Base-by-base conservation (phyloP, 2,113 vertebrate genomes). In the Reinhardtius hippoglossoides region DNA sequence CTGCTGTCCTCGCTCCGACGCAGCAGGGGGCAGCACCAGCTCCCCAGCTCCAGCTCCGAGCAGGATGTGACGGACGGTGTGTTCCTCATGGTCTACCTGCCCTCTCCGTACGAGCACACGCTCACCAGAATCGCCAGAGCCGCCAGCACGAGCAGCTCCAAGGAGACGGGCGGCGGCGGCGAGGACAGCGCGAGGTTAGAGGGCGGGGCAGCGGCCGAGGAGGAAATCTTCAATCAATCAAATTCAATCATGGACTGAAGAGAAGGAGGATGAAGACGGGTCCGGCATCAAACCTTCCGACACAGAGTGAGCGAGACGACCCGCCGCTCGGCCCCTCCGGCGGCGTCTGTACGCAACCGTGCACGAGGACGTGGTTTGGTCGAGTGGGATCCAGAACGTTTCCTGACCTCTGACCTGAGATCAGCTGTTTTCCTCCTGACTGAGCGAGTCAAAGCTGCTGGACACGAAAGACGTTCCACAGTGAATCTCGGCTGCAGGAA, bases 81-180 rank as follows among this genome's bases (percentile, higher is more conserved):
- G 0, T 93, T 94, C 71, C 92, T 95, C 67, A 91, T 94, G 0
- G 69, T 91, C 8, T 94, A 94, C 4, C 93, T 95, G 67, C 96
- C 95, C 6, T 94, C 96, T 0, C 96, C 96, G 0, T 97, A 98
- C 0, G 95, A 97, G 67, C 95, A 96, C 71, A 96, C 97, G 59
- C 96, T 95, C 56, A 94, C 93, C 86, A 92, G 93, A 69, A 85
- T 90, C 2, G 78, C 93, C 23, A 91, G 88, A 0, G 94, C 91
- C 1, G 90, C 95, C 84, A 95, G 93, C 86, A 91, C 82, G 0
- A 81, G 82, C 78, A 92, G 91, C 83, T 87, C 89, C 20, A 87
- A 81, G n/a, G 89, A 89, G 46, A 57, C 21, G 15, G 31, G 27
- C 5, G 0, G 60, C 5, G 37, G 46, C 15, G 16, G 46, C 6